Base-by-base conservation (phyloP, 2,797 vertebrate genomes). In the Eulemur coronatus region DNA sequence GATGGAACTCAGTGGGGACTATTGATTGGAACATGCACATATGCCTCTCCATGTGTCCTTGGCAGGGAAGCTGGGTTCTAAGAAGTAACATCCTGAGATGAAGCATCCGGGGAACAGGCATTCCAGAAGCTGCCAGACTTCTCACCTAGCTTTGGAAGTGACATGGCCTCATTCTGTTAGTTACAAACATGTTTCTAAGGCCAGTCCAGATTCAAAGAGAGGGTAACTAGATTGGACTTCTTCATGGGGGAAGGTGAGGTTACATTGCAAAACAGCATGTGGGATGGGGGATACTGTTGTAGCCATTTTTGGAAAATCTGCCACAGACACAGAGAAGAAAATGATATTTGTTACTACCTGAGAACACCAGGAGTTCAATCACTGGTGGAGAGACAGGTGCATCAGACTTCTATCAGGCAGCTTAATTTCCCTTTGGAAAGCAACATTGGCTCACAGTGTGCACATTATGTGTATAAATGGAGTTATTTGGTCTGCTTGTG, bases 231-330 rank as follows among this genome's bases (percentile, higher is more conserved):
- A 63, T 50, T 73, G 35, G 59, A 35, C 13, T 4, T 59, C 24
- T 87, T 84, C 18, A 20, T n/a, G 22, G 55, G 24, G 2, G 33
- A n/a, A 9, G 4, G 13, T 26, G 30, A 91, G 30, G 33, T 75
- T 26, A 50, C 28, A 48, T 35, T 84, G 38, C 9, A 75, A 72
- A 78, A 46, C 14, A 91, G 35, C 38, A 18, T 2, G 43, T 80
- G 13, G 26, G 3, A 5, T 57, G 33, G 30, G 18, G 69, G 33
- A 75, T 67, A 12, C 1, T 28, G 5, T 59, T 72, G 46, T 46
- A 52, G 26, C 38, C 11, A 24, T 46, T 52, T 95, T 95, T 67
- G 55, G 88, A 78, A 97, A 91, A 57, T 86, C 28, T 95, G 14
- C 43, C 24, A 50, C 4, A 67, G 57, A 79, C 41, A 38, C 30